phyloP scores from a whole-genome alignment of 30 jellyfish, hydroid and myxozoan genomes.

The Turritopsis dohrnii region DNA sequence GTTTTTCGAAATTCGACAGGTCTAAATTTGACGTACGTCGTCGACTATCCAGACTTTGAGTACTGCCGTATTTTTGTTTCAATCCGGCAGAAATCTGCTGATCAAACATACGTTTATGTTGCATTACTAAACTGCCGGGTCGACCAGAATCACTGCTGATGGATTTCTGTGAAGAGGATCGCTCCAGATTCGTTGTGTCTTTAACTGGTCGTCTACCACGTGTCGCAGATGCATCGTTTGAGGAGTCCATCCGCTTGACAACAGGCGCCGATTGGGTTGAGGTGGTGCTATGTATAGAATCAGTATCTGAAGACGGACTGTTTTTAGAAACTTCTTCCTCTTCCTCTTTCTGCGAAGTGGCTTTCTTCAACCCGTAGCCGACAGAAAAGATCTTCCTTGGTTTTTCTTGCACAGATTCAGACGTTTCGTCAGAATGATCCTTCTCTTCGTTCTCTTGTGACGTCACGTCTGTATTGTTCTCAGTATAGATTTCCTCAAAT shows the following conservation, averaged over 20 bases:
- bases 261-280: neutral
- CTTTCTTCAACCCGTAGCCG: neutral
- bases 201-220: neutral
- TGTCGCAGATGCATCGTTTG: neutral
- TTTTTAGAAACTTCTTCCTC: neutral
- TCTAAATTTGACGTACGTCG: conserved; percentile 9
- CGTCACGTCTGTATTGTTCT: neutral
- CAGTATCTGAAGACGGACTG: neutral
- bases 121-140: conserved; percentile 21
- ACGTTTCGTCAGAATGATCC: neutral
- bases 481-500: neutral
- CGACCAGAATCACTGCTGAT: conserved; percentile 18
- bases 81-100: conserved; percentile 21
- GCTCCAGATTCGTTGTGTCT: neutral
- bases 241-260: neutral
- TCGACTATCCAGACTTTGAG: conserved; percentile 8
- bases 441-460: neutral
- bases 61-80: conserved; percentile 5
- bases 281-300: neutral
- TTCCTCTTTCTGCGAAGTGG: neutral
- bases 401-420: neutral
- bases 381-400: neutral
- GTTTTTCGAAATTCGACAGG: neutral
- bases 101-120: conserved; percentile 33
- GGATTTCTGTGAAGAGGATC: conserved; percentile 1